Base-by-base conservation (phyloP, 2,797 vertebrate genomes). In the Crax fasciolata region DNA sequence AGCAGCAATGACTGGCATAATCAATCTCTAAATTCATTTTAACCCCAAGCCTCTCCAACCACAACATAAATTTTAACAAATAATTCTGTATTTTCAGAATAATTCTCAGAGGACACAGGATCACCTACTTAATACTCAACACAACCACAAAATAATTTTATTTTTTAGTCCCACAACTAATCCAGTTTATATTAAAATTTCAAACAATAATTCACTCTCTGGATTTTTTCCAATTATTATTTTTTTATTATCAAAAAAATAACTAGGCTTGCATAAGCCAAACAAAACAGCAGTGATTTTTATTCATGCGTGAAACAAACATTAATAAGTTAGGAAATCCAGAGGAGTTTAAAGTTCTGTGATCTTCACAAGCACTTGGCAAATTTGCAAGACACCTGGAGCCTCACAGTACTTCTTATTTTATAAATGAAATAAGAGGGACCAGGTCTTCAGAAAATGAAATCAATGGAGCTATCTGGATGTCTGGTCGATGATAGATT, bases 121-220 rank as follows among this genome's bases (percentile, higher is more conserved):
- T 87, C 57, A 68, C 62, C 72, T 89, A 78, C 78, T 96, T 96
- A 94, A 94, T 88, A 92, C 93, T 94, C 93, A 94, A 24, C 79
- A 52, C 61, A 87, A 66, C 21, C 66, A 70, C 65, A 85, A 67
- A 95, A 84, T 72, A 25, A 77, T 48, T 91, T 52, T 70, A 92
- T 90, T 94, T 96, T 84, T 94, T 94, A 94, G 54, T 89, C 74
- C 30, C 72, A 75, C 77, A 94, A 77, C 88, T 94, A 94, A 96
- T 96, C 77, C 81, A 21, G 78, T 90, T 96, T 94, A 93, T 96
- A 95, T 96, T 95, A 94, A 92, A 97, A 87, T 94, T 68, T 94
- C 68, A 84, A 93, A 89, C 44, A 93, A 67, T 77, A 84, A 90
- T 62, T 74, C 57, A 32, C 23, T 78, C 24, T 58, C 71, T 96